These are phyloP conservation scores for Zaprionus davidi DNA, from an alignment of 1,140 invertebrate genomes.

Conservation along the genomic window DNA sequence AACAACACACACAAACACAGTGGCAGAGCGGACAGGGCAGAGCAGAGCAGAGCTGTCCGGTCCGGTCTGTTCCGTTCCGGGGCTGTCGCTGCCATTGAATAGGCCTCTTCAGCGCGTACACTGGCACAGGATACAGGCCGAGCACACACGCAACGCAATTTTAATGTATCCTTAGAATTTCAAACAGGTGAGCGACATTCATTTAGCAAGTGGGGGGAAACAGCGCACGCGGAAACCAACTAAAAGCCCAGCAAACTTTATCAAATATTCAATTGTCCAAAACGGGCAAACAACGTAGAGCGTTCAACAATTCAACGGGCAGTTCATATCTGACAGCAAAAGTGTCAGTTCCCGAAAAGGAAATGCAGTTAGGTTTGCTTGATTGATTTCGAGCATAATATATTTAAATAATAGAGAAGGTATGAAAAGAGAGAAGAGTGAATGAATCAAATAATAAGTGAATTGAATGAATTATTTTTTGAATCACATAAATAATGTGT, in stretches of 20 bases:
- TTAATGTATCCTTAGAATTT: constrained; percentile 83
- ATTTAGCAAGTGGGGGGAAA: constrained; percentile 50
- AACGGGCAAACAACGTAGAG: not conserved
- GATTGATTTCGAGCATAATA: not conserved
- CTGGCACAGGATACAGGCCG: constrained; percentile 60
- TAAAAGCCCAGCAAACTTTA: constrained; percentile 21
- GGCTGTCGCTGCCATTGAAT: constrained; percentile 67
- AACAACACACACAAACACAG: not conserved
- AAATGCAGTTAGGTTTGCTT: not conserved
- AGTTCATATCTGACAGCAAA: not conserved
- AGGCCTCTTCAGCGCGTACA: constrained; percentile 58
- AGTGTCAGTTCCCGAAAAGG: constrained; percentile 2
- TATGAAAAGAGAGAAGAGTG: no score
- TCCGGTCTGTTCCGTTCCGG: constrained; percentile 31
- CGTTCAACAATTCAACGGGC: not conserved
- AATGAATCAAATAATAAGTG: no score
- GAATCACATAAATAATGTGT: no score
- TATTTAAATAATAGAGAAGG: not conserved
- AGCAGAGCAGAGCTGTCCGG: constrained; percentile 28
- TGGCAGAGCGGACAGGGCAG: constrained; percentile 48
- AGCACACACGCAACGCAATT: constrained; percentile 60
- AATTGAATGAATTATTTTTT: no score
- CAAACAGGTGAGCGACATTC: constrained; percentile 73
- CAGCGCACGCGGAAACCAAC: constrained; percentile 1
- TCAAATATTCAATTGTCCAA: constrained; percentile 29